These are phyloP conservation scores for Rhinophrynus dorsalis DNA, from an alignment of 2,797 vertebrate genomes.

Conservation along the genomic window DNA sequence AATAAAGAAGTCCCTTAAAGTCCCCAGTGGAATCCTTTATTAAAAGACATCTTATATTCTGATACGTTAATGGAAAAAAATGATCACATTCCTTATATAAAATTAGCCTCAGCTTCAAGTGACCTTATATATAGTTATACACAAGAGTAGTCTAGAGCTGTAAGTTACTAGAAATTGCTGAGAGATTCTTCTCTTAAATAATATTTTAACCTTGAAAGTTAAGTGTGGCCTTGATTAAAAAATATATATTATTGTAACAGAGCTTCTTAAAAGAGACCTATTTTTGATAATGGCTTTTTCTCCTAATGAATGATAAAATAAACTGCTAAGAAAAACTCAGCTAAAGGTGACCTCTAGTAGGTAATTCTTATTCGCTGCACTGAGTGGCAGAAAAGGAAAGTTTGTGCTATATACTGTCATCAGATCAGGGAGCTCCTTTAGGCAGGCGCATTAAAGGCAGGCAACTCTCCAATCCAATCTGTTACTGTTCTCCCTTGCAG, in stretches of 20 bases:
- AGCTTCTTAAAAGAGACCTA: slow-evolving; percentile 17
- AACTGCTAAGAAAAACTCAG: slow-evolving; percentile 17
- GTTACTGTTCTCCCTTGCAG: slow-evolving; percentile 67
- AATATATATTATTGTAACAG: slow-evolving; percentile 16
- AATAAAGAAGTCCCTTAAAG: too few relatives aligned
- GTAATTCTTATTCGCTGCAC: slow-evolving; percentile 32
- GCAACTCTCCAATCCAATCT: slow-evolving; percentile 72
- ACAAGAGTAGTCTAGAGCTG: background rate
- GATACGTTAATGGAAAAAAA: too few relatives aligned
- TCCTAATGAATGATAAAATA: slow-evolving; percentile 34
- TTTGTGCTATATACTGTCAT: slow-evolving; percentile 57
- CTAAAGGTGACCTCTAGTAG: slow-evolving; percentile 54
- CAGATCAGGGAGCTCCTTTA: slow-evolving; percentile 46
- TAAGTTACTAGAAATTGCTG: slow-evolving; percentile 2
- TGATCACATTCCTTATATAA: too few relatives aligned
- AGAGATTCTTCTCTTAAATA: background rate
- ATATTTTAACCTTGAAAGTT: slow-evolving; percentile 17
- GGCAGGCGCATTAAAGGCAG: slow-evolving; percentile 70
- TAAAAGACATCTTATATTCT: too few relatives aligned
- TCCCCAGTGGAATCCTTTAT: too few relatives aligned
- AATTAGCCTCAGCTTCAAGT: background rate
- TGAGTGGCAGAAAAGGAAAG: slow-evolving; percentile 35
- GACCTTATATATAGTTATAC: background rate
- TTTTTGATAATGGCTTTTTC: slow-evolving; percentile 25
- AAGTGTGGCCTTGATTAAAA: slow-evolving; percentile 12